A percentile compares a stretch with the other conserved stretches of the same genome.
phyloP scores from a whole-genome alignment of 2,888 invertebrate genomes.

The Clostera curtula region DNA sequence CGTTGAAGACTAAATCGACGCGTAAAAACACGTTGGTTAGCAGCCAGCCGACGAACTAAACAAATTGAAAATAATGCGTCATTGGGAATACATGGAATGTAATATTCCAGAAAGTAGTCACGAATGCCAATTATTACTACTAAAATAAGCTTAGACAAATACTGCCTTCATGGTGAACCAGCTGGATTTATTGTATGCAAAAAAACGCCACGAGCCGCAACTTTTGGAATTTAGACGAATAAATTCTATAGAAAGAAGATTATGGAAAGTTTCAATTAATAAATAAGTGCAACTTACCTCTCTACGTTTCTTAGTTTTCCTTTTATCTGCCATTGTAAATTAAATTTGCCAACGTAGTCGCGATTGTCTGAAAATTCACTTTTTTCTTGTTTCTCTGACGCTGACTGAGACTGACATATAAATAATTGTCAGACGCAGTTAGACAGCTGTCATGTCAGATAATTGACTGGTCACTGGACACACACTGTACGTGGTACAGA shows the following conservation, averaged over 20 bases:
- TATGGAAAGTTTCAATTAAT: too few relatives aligned
- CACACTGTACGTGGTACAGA: too few relatives aligned
- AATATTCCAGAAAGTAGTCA: too few relatives aligned
- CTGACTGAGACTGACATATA: constrained; percentile 5
- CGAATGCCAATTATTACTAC: too few relatives aligned
- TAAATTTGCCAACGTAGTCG: constrained; percentile 49
- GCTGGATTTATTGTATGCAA: constrained; percentile 9
- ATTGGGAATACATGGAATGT: constrained; percentile 28
- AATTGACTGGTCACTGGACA: too few relatives aligned
- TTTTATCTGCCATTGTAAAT: constrained; percentile 64
- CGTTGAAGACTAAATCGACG: constrained; percentile 36
- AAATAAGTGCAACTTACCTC: constrained; percentile 41
- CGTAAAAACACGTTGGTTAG: constrained; percentile 33
- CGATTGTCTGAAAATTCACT: constrained; percentile 17
- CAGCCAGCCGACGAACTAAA: constrained; percentile 28
- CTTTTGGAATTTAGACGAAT: too few relatives aligned
- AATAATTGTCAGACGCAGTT: neutral
- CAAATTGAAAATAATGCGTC: constrained; percentile 32
- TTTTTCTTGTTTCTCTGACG: constrained; percentile 27
- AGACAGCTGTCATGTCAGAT: too few relatives aligned
- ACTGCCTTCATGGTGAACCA: too few relatives aligned
- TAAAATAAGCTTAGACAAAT: too few relatives aligned
- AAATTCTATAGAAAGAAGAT: too few relatives aligned
- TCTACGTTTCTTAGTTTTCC: constrained; percentile 68
- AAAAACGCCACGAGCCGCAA: constrained; percentile 24